Evolutionary conservation across 2,888 invertebrate species (phyloP), one percentile per base, ranked within the genome.

Genomic region (Lasiommata megera): DNA sequence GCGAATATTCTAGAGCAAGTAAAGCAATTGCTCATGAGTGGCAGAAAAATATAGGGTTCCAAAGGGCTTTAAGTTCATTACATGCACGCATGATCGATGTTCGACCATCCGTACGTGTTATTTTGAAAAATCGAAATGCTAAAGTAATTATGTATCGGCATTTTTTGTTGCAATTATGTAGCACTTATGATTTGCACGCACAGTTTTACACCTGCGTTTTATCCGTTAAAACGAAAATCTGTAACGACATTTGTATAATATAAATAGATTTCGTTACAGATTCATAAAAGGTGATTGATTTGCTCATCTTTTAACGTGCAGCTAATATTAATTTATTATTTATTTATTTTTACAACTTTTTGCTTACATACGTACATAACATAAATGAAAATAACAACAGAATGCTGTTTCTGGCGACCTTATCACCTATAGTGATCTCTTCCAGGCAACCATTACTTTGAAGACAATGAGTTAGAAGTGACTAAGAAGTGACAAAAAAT

Each of bases 91-190:
- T 64, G 62, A 65, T 59, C 56, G 50, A 63, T 63, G 58, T 37
- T 18, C 40, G 43, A 64, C 67, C 67, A 68, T 65, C 64, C 63
- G 61, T 73, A 69, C 62, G 65, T 62, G 65, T 63, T 69, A 64
- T 67, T 76, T 72, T 60, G 55, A 67, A 51, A 46, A 56, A 65
- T 63, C 28, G 64, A 74, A 72, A 76, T 70, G 66, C 67, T 68
- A 72, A 71, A 66, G 67, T 63, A 67, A 72, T 71, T 72, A 73
- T 28, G 28, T 50, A 51, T 40, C 9, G 36, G 60, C 58, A 63
- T 44, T 52, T 36, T 43, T 53, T 53, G 9, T 53, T 23, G 6
- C 43, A 53, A 43, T 43, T 34, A 43, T 53, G 46, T 46, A 46
- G 17, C 29, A 31, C 16, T 46, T 46, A 46, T 16, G 29, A 18